These are phyloP conservation scores for Cheilosia soror DNA, from an alignment of 2,888 invertebrate genomes.

Conservation along the genomic window DNA sequence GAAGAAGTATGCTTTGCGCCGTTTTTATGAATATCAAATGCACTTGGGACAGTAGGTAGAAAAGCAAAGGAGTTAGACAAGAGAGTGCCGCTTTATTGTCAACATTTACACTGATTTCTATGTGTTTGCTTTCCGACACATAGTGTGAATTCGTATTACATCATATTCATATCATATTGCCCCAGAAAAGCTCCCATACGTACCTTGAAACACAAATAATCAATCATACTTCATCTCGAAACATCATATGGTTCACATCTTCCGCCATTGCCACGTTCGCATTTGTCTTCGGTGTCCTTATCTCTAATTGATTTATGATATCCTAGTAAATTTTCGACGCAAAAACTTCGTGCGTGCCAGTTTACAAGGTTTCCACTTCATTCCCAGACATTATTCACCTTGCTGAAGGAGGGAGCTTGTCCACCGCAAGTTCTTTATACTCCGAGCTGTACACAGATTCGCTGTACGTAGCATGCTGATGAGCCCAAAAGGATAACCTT, in stretches of 20 bases:
- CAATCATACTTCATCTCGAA: slow-evolving; percentile 54
- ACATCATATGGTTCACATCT: slow-evolving; percentile 47
- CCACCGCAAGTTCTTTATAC: slow-evolving; percentile 11
- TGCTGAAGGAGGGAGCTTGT: slow-evolving; percentile 16
- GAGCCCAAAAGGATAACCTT: slow-evolving; percentile 2
- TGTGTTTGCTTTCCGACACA: too few species aligned
- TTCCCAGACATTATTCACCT: slow-evolving; percentile 64
- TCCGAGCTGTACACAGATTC: background rate
- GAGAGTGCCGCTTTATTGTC: too few species aligned
- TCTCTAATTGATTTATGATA: slow-evolving; percentile 73
- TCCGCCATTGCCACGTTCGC: slow-evolving; percentile 61
- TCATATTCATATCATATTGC: too few species aligned
- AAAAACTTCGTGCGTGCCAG: slow-evolving; percentile 67
- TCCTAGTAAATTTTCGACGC: slow-evolving; percentile 55
- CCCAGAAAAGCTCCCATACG: too few species aligned
- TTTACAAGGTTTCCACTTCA: slow-evolving; percentile 52
- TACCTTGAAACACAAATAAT: slow-evolving; percentile 26
- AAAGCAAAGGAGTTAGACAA: too few species aligned
- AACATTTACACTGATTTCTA: too few species aligned
- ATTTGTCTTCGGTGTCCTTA: slow-evolving; percentile 68
- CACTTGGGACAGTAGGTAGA: too few species aligned
- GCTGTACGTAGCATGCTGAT: background rate
- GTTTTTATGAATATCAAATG: too few species aligned
- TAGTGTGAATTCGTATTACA: too few species aligned
- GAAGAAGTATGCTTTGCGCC: too few species aligned